Conservation (phyloP, 2,888 invertebrate species). For the Leistus spinibarbis region DNA sequence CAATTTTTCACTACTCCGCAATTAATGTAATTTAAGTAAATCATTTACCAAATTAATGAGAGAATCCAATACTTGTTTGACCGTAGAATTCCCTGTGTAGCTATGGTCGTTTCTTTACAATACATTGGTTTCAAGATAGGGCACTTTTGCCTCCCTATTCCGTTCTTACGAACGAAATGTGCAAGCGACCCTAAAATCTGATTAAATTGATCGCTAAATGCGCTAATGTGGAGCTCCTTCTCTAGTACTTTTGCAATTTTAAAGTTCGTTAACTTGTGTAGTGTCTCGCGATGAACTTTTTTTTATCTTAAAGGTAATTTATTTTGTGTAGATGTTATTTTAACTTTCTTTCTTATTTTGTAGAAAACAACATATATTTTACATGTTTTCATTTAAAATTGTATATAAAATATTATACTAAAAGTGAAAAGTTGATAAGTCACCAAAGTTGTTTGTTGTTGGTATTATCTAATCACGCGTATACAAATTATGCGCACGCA, state of each 20-base stretch:
- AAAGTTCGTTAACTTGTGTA: not conserved
- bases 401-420: no score
- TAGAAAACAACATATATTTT: no score
- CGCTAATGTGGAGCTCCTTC: slow-evolving; percentile 19
- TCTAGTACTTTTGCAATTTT: slow-evolving; percentile 13
- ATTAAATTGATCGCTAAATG: slow-evolving; percentile 35
- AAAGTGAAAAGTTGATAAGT: no score
- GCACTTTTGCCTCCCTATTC: slow-evolving; percentile 9
- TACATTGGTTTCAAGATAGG: slow-evolving; percentile 13
- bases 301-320: not conserved
- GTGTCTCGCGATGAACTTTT: not conserved
- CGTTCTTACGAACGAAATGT: slow-evolving; percentile 11
- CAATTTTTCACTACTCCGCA: slow-evolving; percentile 13
- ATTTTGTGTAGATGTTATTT: not conserved
- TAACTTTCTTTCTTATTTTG: no score
- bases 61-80: not conserved
- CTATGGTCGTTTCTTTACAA: slow-evolving; percentile 22
- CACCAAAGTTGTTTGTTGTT: no score
- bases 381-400: no score
- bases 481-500: no score
- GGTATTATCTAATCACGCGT: no score
- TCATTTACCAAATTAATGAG: slow-evolving; percentile 12
- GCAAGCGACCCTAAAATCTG: slow-evolving; percentile 28
- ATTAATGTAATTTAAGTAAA: slow-evolving; percentile 29
- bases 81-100: not conserved